Conservation (phyloP, 2,888 invertebrate species). For the Aelia acuminata region DNA sequence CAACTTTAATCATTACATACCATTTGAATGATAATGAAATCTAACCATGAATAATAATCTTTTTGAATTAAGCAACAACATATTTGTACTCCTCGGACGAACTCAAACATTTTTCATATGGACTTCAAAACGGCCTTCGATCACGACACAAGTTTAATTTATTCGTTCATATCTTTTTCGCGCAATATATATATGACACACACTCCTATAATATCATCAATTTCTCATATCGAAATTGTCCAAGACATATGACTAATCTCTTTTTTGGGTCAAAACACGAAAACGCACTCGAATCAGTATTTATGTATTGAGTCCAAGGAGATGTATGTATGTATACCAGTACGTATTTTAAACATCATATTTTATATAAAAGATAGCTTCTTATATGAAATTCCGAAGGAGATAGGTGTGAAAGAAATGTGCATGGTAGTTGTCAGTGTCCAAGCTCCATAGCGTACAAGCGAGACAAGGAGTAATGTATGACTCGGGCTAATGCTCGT, state of each 20-base stretch:
- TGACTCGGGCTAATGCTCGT: neutral
- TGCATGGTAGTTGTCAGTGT: neutral
- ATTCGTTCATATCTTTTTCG: neutral
- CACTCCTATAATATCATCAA: too few species aligned
- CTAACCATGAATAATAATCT: too few species aligned
- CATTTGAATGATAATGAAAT: too few species aligned
- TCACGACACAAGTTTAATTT: neutral
- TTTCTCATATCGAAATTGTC: constrained; percentile 25
- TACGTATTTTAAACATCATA: neutral
- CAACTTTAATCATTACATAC: too few species aligned
- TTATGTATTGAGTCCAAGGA: neutral
- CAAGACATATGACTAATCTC: neutral
- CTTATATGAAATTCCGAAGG: too few species aligned
- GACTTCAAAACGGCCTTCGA: neutral
- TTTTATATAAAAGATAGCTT: constrained; percentile 2
- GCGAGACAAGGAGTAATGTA: neutral
- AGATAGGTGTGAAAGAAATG: neutral
- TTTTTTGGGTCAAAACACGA: neutral
- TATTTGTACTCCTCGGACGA: too few species aligned
- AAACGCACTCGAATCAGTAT: neutral
- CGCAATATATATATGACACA: neutral
- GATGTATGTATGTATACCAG: neutral
- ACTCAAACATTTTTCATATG: neutral
- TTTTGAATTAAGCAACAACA: too few species aligned
- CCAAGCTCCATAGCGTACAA: neutral